A percentile compares a stretch with the other conserved stretches of the same genome.
Evolutionary conservation across 1,140 invertebrate species (phyloP).

Genomic region (Mizuhopecten yessoensis): DNA sequence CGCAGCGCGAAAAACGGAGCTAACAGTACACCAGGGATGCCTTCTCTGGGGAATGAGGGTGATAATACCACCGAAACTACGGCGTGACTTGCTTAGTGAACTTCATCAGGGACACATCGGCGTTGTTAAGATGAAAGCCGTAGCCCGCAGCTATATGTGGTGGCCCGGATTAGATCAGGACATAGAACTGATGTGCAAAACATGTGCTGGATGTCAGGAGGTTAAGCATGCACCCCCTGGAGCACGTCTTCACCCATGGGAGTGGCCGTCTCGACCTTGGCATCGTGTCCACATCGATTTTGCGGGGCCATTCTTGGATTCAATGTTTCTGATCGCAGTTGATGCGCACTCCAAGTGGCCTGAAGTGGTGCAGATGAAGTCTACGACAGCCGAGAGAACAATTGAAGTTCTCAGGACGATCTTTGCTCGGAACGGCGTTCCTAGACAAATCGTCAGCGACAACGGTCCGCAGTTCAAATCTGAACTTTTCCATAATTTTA

Average conservation of each 20-base stretch:
- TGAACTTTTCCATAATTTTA: too few relatives aligned
- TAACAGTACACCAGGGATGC: conserved; percentile 53
- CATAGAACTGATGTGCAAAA: conserved; percentile 78
- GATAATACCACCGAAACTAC: conserved; percentile 46
- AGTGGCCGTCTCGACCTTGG: conserved; percentile 57
- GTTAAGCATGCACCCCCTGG: conserved; percentile 45
- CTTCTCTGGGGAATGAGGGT: conserved; percentile 56
- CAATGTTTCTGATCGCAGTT: conserved; percentile 76
- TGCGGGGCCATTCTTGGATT: conserved; percentile 48
- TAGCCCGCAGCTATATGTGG: conserved; percentile 62
- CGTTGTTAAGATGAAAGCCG: conserved; percentile 52
- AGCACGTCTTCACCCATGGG: conserved; percentile 61
- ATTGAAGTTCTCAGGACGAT: conserved; percentile 48
- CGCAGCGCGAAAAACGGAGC: conserved; percentile 36
- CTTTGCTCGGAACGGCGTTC: neutral
- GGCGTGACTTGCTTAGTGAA: conserved; percentile 42
- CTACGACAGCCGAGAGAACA: conserved; percentile 52
- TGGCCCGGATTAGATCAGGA: conserved; percentile 65
- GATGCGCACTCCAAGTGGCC: conserved; percentile 84
- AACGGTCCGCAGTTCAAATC: too few relatives aligned
- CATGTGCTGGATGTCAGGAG: conserved; percentile 82
- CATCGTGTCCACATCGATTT: conserved; percentile 62
- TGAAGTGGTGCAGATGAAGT: conserved; percentile 82
- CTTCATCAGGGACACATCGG: conserved; percentile 58
- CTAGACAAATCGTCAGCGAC: too few relatives aligned